Evolutionary conservation across 1,140 invertebrate species (phyloP).

Genomic region (Luehdorfia chinensis): DNA sequence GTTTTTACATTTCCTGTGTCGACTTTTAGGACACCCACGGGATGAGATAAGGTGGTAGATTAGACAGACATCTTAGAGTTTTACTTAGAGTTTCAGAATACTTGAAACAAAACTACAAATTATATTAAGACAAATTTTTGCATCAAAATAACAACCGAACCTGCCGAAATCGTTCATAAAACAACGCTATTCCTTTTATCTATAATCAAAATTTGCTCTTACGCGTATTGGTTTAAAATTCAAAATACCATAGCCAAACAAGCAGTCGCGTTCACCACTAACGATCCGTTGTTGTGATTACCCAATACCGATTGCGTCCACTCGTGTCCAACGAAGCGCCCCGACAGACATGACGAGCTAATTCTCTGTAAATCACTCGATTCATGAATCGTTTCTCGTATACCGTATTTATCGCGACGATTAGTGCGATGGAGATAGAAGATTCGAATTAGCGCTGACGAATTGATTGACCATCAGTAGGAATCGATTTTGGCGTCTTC

Average conservation of each 20-base stretch:
- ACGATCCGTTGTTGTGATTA: background rate
- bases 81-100: no score
- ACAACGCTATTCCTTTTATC: no score
- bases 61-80: no score
- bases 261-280: constrained; percentile 8
- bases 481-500: constrained; percentile 21
- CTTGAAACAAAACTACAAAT: no score
- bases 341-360: constrained; percentile 27
- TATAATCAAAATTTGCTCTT: background rate
- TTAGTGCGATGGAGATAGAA: constrained; percentile 53
- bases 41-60: no score
- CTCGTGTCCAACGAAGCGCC: background rate
- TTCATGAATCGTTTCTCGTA: constrained; percentile 32
- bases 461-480: constrained; percentile 27
- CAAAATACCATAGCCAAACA: background rate
- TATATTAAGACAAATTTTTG: no score
- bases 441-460: constrained; percentile 41
- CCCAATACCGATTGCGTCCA: constrained; percentile 8
- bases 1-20: no score
- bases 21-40: no score
- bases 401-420: constrained; percentile 50
- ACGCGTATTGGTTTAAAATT: background rate
- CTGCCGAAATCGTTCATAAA: no score
- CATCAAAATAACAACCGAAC: no score
- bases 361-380: constrained; percentile 39